phyloP scores from a whole-genome alignment of 1,140 invertebrate species.

The Trigoniulus corallinus region DNA sequence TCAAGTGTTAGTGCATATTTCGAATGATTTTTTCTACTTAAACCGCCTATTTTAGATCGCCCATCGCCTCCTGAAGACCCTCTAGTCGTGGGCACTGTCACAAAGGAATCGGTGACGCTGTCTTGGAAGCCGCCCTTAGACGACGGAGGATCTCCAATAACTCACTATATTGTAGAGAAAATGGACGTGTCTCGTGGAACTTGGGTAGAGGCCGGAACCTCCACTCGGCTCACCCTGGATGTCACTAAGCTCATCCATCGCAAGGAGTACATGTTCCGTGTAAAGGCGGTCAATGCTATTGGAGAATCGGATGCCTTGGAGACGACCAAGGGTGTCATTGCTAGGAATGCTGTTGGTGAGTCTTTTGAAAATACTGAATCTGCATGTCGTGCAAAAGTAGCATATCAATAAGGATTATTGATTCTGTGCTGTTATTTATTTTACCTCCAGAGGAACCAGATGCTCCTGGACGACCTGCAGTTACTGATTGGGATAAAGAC shows the following conservation, averaged over 20 bases:
- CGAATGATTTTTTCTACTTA: conserved; percentile 3
- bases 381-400: background rate
- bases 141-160: conserved; percentile 80
- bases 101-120: conserved; percentile 73
- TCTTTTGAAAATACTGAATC: background rate
- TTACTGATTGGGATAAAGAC: conserved; percentile 83
- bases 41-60: conserved; percentile 37
- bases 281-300: conserved; percentile 81
- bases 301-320: conserved; percentile 84
- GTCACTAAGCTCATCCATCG: conserved; percentile 72
- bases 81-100: conserved; percentile 63
- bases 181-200: conserved; percentile 88
- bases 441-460: conserved; percentile 58
- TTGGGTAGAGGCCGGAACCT: conserved; percentile 86
- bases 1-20: background rate
- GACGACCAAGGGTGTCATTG: conserved; percentile 67
- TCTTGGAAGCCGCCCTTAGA: conserved; percentile 66
- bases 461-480: conserved; percentile 70
- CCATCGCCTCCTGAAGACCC: conserved; percentile 76
- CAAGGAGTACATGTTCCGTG: conserved; percentile 80
- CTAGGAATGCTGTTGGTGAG: conserved; percentile 74
- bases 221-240: conserved; percentile 60
- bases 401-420: background rate
- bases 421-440: background rate
- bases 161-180: conserved; percentile 94